These are phyloP conservation scores for Bombus vancouverensis DNA, from an alignment of 1,140 invertebrate genomes.

Conservation along the genomic window DNA sequence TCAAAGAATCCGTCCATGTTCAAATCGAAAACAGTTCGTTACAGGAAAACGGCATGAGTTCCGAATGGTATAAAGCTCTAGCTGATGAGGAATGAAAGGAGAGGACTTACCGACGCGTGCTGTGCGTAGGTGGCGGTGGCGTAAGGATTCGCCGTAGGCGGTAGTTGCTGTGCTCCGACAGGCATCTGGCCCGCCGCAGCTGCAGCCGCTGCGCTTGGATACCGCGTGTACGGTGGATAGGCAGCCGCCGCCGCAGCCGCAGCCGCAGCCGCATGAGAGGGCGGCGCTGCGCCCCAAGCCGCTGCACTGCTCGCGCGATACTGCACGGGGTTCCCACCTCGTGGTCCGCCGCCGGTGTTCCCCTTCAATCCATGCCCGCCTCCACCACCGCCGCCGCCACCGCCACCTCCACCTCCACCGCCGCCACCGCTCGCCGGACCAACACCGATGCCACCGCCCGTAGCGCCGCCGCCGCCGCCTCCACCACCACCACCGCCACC, in stretches of 20 bases:
- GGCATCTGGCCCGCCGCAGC: conserved; percentile 75
- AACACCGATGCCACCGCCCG: conserved; percentile 65
- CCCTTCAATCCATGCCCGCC: conserved; percentile 75
- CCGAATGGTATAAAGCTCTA: neutral
- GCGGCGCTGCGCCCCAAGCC: conserved; percentile 75
- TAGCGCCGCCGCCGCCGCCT: conserved; percentile 49
- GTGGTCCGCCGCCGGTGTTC: conserved; percentile 75
- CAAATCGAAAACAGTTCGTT: neutral
- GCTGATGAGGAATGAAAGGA: conserved; percentile 18
- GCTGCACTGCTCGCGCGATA: conserved; percentile 76
- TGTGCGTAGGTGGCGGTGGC: conserved; percentile 80
- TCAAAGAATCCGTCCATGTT: neutral
- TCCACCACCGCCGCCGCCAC: conserved; percentile 56
- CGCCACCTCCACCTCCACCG: conserved; percentile 43
- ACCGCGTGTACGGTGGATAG: conserved; percentile 78
- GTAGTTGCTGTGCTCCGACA: conserved; percentile 79
- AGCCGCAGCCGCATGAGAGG: conserved; percentile 74
- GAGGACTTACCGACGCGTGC: conserved; percentile 77
- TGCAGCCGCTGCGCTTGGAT: conserved; percentile 77
- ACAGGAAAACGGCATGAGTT: neutral
- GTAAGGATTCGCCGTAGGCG: conserved; percentile 79
- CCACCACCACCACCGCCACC: conserved; percentile 54
- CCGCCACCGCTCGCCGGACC: conserved; percentile 58
- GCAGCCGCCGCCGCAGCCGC: conserved; percentile 75
- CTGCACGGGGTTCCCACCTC: conserved; percentile 79